Evolutionary conservation across 64 coral and sea anemone species (phyloP).

Genomic region (Exaiptasia diaphana): DNA sequence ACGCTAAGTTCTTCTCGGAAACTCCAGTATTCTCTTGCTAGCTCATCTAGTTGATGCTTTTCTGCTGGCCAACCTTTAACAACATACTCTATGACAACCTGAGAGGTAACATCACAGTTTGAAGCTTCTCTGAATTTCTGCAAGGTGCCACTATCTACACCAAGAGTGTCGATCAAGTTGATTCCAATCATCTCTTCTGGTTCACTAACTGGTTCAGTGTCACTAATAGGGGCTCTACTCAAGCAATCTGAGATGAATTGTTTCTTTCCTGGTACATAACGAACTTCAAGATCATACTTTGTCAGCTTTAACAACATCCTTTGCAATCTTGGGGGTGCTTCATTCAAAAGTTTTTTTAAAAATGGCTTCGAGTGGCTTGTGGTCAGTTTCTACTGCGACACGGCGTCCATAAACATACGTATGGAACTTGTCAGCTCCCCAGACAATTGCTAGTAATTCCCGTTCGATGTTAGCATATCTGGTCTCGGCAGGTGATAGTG

Average conservation of each 20-base stretch:
- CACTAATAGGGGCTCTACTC: constrained; percentile 14
- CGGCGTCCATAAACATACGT: background rate
- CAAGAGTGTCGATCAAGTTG: constrained; percentile 2
- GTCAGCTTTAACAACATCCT: background rate
- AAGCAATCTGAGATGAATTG: background rate
- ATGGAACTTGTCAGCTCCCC: constrained; percentile 13
- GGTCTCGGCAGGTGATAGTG: constrained; percentile 3
- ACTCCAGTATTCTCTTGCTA: constrained; percentile 44
- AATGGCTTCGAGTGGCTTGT: constrained; percentile 25
- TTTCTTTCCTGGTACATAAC: constrained; percentile 12
- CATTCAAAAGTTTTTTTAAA: constrained; percentile 1
- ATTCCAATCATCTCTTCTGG: no score
- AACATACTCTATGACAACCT: constrained; percentile 55
- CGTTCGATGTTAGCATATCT: constrained; percentile 20
- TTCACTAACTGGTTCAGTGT: no score
- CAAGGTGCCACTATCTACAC: constrained; percentile 23
- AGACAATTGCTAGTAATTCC: background rate
- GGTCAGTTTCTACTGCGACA: constrained; percentile 13
- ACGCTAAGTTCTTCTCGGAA: constrained; percentile 46
- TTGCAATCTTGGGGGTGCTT: constrained; percentile 13
- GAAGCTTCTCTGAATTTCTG: constrained; percentile 13
- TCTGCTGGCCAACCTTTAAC: constrained; percentile 29
- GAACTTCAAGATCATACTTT: constrained; percentile 23
- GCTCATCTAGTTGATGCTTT: constrained; percentile 53
- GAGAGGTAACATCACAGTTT: constrained; percentile 21